phyloP scores from a whole-genome alignment of 1,140 invertebrate species.

The Zaprionus inermis region DNA sequence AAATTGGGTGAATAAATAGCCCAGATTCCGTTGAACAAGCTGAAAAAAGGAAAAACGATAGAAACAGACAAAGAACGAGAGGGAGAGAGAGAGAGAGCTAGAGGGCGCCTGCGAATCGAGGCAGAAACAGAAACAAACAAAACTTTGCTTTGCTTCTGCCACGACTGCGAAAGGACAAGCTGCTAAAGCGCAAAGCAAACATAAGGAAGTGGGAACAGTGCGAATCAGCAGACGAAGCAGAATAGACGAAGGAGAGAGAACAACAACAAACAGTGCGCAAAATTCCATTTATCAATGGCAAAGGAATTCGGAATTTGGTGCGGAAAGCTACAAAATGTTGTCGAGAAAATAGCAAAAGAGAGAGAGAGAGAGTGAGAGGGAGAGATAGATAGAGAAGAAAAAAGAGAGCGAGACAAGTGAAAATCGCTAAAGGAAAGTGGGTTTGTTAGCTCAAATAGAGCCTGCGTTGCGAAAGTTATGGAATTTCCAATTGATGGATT shows the following conservation, averaged over 20 bases:
- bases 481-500: neutral
- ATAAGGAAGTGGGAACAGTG: slow-evolving; percentile 22
- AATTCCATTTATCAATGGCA: slow-evolving; percentile 78
- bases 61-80: slow-evolving; percentile 37
- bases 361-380: neutral
- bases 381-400: neutral
- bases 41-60: slow-evolving; percentile 48
- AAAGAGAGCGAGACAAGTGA: slow-evolving; percentile 2
- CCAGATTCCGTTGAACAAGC: slow-evolving; percentile 80
- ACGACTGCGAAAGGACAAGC: slow-evolving; percentile 70
- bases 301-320: slow-evolving; percentile 68
- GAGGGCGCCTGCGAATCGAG: slow-evolving; percentile 70
- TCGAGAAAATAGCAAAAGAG: slow-evolving; percentile 11
- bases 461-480: neutral
- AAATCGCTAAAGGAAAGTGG: slow-evolving; percentile 3
- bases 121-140: slow-evolving; percentile 64
- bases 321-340: slow-evolving; percentile 64
- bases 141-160: slow-evolving; percentile 57
- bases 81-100: slow-evolving; percentile 26
- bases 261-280: slow-evolving; percentile 66
- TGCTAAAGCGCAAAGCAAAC: slow-evolving; percentile 47
- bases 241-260: slow-evolving; percentile 37
- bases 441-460: slow-evolving; percentile 8
- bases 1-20: slow-evolving; percentile 84
- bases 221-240: slow-evolving; percentile 38